phyloP scores from a whole-genome alignment of 2,113 vertebrate genomes.

The Macrotus californicus region DNA sequence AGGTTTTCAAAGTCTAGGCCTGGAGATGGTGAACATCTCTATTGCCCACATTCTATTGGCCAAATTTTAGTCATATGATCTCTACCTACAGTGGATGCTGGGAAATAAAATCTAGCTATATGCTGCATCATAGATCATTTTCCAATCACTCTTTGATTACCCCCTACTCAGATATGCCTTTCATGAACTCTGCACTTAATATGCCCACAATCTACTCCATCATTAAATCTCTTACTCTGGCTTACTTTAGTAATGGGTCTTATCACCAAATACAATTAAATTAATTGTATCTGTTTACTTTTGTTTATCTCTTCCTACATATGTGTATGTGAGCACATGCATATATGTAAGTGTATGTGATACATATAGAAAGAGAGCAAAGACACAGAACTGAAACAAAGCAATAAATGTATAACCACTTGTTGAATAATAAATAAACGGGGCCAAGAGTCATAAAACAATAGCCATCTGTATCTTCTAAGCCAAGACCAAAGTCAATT shows the following conservation, averaged over 20 bases:
- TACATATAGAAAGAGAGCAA: neutral
- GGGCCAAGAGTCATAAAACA: neutral
- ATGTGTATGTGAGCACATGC: neutral
- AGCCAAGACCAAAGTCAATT: neutral
- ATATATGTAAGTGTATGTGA: neutral
- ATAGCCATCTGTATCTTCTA: neutral
- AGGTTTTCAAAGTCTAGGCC: neutral
- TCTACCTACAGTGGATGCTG: neutral
- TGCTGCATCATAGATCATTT: neutral
- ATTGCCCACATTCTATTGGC: neutral
- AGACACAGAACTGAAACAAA: neutral
- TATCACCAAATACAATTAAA: neutral
- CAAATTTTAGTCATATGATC: neutral
- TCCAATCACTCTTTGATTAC: neutral
- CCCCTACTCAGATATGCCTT: neutral
- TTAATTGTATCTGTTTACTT: neutral
- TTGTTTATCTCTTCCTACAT: neutral
- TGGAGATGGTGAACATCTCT: neutral
- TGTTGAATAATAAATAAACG: neutral
- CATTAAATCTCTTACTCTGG: neutral
- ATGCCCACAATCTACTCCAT: neutral
- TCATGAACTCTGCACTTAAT: neutral
- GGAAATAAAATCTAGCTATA: neutral
- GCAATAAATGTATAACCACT: neutral
- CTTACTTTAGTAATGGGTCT: neutral